phyloP scores from a whole-genome alignment of 2,888 invertebrate genomes.

The Euclidia mi region DNA sequence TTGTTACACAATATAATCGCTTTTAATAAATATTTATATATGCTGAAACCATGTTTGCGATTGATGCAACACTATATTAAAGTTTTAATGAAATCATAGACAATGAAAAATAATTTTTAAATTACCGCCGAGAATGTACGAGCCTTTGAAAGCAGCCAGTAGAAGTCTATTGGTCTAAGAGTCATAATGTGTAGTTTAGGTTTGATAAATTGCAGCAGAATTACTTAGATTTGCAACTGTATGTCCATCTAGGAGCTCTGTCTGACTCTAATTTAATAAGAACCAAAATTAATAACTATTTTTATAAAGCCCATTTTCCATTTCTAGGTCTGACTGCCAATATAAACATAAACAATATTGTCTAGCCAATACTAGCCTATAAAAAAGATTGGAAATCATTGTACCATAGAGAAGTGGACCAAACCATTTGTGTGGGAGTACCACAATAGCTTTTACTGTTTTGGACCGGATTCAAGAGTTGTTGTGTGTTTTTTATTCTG shows the following conservation, averaged over 20 bases:
- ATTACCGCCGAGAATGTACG: no score
- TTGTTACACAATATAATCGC: slow-evolving; percentile 5
- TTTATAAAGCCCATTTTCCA: no score
- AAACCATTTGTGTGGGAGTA: background rate
- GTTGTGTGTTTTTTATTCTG: background rate
- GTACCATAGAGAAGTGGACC: background rate
- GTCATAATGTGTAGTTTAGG: no score
- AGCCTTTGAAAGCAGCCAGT: no score
- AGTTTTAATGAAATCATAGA: background rate
- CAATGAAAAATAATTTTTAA: background rate
- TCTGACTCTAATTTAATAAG: no score
- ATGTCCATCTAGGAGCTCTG: no score
- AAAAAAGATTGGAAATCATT: background rate
- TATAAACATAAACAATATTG: no score
- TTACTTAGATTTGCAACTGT: no score
- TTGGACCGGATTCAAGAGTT: slow-evolving; percentile 1
- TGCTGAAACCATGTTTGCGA: slow-evolving; percentile 23
- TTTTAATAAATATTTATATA: slow-evolving; percentile 1
- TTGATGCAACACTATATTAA: slow-evolving; percentile 32
- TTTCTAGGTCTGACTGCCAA: no score
- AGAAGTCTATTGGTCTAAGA: no score
- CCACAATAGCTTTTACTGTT: background rate
- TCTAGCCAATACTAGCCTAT: background rate
- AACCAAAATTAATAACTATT: no score
- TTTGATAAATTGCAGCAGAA: no score